Base-by-base conservation (phyloP, 64 coral and sea anemone genomes). In the Actinia tenebrosa region DNA sequence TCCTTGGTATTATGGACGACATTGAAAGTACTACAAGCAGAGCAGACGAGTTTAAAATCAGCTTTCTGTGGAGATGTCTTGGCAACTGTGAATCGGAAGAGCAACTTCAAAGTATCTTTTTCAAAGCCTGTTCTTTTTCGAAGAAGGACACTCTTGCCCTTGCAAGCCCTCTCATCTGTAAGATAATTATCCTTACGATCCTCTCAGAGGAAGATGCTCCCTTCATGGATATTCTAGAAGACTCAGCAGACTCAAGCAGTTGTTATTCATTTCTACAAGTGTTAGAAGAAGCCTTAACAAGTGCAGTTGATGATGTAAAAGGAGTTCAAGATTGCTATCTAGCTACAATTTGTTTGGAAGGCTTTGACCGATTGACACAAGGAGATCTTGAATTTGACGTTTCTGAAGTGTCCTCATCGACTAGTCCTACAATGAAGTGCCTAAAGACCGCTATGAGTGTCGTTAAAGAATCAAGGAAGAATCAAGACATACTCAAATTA, bases 391-490 rank as follows among this genome's bases (percentile, higher is more conserved):
- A 75, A 14, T 75, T 30, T 75, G n/a, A n/a, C 8, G 27, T n/a
- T 14, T 37, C 69, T 75, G 69, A 75, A 75, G 64, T 97, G 4
- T 85, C 80, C 9, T 80, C 68, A 53, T 97, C 94, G 17, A 84
- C 84, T 47, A 87, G 86, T 88, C 56, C 71, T 22, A 44, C 45
- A 85, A 83, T 97, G 56, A 17, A 69, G 20, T 61, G 86, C 61
- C 79, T 97, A 53, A 75, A 89, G 7, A 90, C 14, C 17, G 91
- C 94, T 4, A 83, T 93, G 53, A 60, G 61, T 45, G 75, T 87
- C 68, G 14, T 93, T 10, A 81, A 81, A 16, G 79, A 81, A 15
- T 16, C 79, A 9, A 17, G 45, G 10, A 53, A 50, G 17, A 53
- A 81, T 5, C 79, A 53, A 81, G 79, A 81, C 44, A 81, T 81